phyloP scores from a whole-genome alignment of 2,797 vertebrate species.

The Microchirus variegatus region DNA sequence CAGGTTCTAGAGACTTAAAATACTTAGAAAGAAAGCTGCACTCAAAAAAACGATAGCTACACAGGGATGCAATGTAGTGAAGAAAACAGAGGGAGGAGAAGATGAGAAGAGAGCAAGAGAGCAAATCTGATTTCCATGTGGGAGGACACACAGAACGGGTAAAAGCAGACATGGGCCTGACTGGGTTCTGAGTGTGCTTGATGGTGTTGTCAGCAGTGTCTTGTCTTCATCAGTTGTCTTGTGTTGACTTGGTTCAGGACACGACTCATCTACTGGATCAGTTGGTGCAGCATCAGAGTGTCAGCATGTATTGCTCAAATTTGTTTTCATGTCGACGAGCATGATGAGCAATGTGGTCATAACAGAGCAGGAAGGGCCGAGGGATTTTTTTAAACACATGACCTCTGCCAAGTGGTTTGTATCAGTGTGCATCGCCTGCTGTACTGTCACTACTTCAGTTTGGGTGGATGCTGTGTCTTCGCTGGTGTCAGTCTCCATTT shows the following conservation, averaged over 20 bases:
- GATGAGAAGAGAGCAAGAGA: slow-evolving; percentile 56
- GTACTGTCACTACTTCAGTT: slow-evolving; percentile 58
- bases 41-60: slow-evolving; percentile 51
- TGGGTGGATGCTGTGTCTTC: slow-evolving; percentile 67
- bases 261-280: slow-evolving; percentile 68
- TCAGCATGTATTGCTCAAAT: slow-evolving; percentile 54
- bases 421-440: slow-evolving; percentile 61
- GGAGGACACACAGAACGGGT: slow-evolving; percentile 54
- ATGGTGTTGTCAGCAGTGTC: slow-evolving; percentile 80
- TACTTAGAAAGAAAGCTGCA: slow-evolving; percentile 41
- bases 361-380: slow-evolving; percentile 31
- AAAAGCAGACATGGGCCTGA: slow-evolving; percentile 67
- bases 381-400: slow-evolving; percentile 33
- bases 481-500: slow-evolving; percentile 63
- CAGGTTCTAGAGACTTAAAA: slow-evolving; percentile 83
- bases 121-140: slow-evolving; percentile 64
- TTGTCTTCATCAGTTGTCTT: slow-evolving; percentile 78
- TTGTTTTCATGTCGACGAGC: slow-evolving; percentile 44
- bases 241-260: slow-evolving; percentile 57
- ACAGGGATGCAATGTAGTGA: slow-evolving; percentile 67
- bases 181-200: slow-evolving; percentile 76
- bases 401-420: slow-evolving; percentile 40
- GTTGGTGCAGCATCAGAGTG: slow-evolving; percentile 56
- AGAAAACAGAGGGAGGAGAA: slow-evolving; percentile 46
- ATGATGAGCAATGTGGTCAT: slow-evolving; percentile 24